A percentile compares a stretch with the other conserved stretches of the same genome.
Evolutionary conservation across 2,113 vertebrate genomes (phyloP).

Genomic region (Melanocharis versteri): DNA sequence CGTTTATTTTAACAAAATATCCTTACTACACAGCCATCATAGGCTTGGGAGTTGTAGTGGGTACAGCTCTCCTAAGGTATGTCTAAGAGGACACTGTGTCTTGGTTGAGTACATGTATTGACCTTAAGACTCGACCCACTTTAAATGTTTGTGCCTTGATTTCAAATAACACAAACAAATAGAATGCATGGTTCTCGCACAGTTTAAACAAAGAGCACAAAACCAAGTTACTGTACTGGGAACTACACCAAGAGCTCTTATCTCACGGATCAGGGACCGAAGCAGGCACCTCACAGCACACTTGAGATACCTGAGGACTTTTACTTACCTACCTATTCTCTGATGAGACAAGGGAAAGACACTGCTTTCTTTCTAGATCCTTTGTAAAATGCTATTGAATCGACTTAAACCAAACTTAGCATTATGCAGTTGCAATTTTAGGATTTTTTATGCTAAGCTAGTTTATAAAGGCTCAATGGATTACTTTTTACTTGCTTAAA

Average conservation of each 20-base stretch:
- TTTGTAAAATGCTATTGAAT: neutral
- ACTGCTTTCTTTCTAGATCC: neutral
- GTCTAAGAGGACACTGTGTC: neutral
- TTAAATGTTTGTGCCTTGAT: neutral
- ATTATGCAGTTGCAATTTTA: neutral
- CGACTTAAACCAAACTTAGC: neutral
- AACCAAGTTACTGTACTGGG: neutral
- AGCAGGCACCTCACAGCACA: neutral
- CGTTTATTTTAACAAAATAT: neutral
- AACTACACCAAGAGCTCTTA: neutral
- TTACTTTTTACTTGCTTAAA: neutral
- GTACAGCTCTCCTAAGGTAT: neutral
- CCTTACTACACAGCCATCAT: neutral
- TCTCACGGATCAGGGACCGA: rapidly evolving
- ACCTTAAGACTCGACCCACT: neutral
- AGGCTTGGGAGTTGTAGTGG: neutral
- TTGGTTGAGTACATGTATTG: neutral
- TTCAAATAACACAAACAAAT: neutral
- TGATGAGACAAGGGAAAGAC: neutral
- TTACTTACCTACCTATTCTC: neutral
- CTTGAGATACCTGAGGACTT: neutral
- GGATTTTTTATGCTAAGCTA: neutral
- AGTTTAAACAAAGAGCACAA: neutral
- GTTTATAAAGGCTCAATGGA: neutral
- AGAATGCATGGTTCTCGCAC: neutral